Percentiles rank a stretch among this genome's conserved stretches.
These are phyloP conservation scores for Heterohyrax brucei DNA, from an alignment of 2,797 vertebrate genomes.

Conservation along the genomic window DNA sequence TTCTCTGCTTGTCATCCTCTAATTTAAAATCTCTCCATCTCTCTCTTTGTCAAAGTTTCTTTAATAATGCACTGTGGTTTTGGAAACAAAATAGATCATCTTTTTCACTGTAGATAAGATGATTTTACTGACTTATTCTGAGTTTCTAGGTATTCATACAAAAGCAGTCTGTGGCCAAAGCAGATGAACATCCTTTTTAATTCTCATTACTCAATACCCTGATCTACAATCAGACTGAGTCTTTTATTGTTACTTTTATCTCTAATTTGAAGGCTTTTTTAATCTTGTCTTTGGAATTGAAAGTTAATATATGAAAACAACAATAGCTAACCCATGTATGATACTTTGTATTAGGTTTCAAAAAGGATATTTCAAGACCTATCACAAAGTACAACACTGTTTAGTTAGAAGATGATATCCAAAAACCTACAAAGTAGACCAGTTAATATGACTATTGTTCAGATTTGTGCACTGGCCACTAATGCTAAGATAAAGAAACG, in stretches of 20 bases:
- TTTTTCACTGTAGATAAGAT: conserved; percentile 28
- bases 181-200: conserved; percentile 66
- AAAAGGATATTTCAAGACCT: too few species aligned
- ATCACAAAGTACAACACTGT: too few species aligned
- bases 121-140: conserved; percentile 61
- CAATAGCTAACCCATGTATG: not conserved
- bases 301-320: not conserved
- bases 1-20: conserved; percentile 39
- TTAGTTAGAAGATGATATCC: too few species aligned
- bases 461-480: too few species aligned
- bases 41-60: conserved; percentile 40
- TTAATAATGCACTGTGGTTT: conserved; percentile 51
- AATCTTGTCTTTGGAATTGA: conserved; percentile 36
- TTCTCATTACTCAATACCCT: conserved; percentile 55
- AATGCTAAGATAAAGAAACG: too few species aligned
- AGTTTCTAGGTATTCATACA: conserved; percentile 22
- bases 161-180: conserved; percentile 54
- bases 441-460: too few species aligned
- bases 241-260: conserved; percentile 66
- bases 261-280: conserved; percentile 68
- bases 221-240: conserved; percentile 27
- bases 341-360: not conserved
- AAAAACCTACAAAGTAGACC: too few species aligned
- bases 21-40: conserved; percentile 57
- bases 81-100: not conserved